phyloP scores from a whole-genome alignment of 2,888 invertebrate genomes.

The Cynaeus angustus region DNA sequence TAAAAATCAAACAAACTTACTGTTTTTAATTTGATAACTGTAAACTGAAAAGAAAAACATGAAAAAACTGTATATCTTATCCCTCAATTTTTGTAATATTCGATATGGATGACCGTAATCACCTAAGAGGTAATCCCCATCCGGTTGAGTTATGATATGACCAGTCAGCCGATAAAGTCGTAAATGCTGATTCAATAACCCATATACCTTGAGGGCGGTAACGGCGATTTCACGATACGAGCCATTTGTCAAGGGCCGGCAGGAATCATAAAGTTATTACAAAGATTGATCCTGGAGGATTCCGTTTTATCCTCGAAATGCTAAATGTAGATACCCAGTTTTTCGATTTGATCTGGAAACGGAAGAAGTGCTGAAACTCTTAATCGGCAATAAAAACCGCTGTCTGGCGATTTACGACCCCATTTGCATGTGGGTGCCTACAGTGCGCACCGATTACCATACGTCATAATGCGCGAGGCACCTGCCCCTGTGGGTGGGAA shows the following conservation, averaged over 20 bases:
- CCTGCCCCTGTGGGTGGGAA: conserved; percentile 60
- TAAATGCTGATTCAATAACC: conserved; percentile 71
- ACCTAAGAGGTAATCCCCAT: conserved; percentile 71
- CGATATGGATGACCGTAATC: conserved; percentile 71
- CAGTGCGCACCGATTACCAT: conserved; percentile 53
- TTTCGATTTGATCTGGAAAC: conserved; percentile 3
- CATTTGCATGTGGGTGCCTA: conserved; percentile 55
- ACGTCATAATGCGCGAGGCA: conserved; percentile 56
- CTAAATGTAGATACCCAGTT: not conserved
- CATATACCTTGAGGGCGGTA: conserved; percentile 62
- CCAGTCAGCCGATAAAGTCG: conserved; percentile 68
- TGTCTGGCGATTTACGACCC: conserved; percentile 54
- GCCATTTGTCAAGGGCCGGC: conserved; percentile 66
- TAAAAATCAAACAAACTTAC: no score
- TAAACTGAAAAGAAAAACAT: no score
- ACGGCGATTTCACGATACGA: conserved; percentile 60
- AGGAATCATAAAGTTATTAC: conserved; percentile 70
- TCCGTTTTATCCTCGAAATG: conserved; percentile 14
- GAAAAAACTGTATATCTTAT: conserved; percentile 2
- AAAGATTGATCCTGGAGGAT: conserved; percentile 57
- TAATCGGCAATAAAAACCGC: conserved; percentile 34
- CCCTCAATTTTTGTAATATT: conserved; percentile 63
- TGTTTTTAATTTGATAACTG: no score
- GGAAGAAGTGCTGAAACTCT: conserved; percentile 28
- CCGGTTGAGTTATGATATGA: conserved; percentile 71